These are phyloP conservation scores for Eupsilia transversa DNA, from an alignment of 2,888 invertebrate genomes.

Conservation along the genomic window DNA sequence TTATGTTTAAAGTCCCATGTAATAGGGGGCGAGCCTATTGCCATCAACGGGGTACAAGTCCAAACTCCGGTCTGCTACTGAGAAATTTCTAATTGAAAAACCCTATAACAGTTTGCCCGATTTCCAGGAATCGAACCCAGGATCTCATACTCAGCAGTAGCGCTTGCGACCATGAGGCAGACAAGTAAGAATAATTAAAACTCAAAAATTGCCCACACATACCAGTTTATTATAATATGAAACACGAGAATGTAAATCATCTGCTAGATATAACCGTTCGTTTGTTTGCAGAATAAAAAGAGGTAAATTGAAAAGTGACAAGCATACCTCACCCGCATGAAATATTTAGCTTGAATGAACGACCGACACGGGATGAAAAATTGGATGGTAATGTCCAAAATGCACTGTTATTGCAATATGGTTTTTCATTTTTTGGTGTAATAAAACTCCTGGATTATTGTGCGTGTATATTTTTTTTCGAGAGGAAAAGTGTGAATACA, in stretches of 20 bases:
- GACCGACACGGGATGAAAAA: constrained; percentile 24
- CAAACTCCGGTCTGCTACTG: too few relatives aligned
- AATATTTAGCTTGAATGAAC: constrained; percentile 44
- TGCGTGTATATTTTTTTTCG: neutral
- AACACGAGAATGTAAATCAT: neutral
- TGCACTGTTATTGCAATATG: constrained; percentile 40
- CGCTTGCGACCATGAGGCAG: too few relatives aligned
- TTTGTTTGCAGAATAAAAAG: constrained; percentile 26
- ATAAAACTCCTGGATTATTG: neutral
- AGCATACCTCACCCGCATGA: constrained; percentile 33
- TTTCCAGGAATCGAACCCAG: too few relatives aligned
- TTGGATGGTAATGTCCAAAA: constrained; percentile 30
- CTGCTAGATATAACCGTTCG: neutral
- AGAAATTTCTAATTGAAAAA: too few relatives aligned
- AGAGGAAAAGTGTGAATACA: neutral
- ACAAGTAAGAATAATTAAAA: too few relatives aligned
- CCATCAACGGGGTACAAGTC: too few relatives aligned
- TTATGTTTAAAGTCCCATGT: too few relatives aligned
- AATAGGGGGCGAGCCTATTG: too few relatives aligned
- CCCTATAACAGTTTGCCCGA: too few relatives aligned
- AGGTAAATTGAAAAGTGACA: constrained; percentile 45
- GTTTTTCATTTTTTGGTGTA: neutral
- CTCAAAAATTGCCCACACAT: neutral
- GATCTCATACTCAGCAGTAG: too few relatives aligned
- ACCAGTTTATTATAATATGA: neutral